These are phyloP conservation scores for Xerus rutilus DNA, from an alignment of 2,797 vertebrate species.

Conservation along the genomic window DNA sequence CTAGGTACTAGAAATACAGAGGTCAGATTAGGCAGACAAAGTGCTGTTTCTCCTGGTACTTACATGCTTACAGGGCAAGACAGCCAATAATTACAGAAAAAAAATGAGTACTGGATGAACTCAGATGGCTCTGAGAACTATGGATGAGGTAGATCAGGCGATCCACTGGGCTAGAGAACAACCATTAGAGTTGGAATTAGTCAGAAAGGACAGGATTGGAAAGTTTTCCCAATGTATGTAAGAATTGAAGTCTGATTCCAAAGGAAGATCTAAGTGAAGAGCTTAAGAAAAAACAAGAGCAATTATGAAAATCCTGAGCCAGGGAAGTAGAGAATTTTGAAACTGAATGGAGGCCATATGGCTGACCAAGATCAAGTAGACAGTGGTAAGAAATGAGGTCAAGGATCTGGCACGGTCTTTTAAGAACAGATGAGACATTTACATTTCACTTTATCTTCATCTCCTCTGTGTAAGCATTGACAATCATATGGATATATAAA, in stretches of 20 bases:
- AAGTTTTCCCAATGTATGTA: neutral
- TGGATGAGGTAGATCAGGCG: neutral
- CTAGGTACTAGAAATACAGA: accelerated
- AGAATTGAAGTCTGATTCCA: neutral
- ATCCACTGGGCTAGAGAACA: neutral
- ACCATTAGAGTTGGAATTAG: accelerated
- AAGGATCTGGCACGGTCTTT: neutral
- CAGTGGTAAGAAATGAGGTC: neutral
- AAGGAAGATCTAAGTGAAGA: neutral
- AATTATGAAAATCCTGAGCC: neutral
- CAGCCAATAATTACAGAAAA: neutral
- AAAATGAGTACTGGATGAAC: neutral
- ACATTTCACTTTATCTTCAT: neutral
- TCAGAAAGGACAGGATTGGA: neutral
- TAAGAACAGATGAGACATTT: neutral
- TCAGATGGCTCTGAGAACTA: too few species aligned
- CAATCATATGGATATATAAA: accelerated
- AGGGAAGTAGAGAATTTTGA: neutral
- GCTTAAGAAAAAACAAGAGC: neutral
- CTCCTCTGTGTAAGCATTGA: neutral
- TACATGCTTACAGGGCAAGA: neutral
- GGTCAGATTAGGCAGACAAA: neutral
- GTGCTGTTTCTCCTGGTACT: neutral
- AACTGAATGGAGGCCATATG: neutral
- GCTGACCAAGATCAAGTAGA: neutral